Conservation (phyloP, 2,888 invertebrate species). For the Dasypolia templi region DNA sequence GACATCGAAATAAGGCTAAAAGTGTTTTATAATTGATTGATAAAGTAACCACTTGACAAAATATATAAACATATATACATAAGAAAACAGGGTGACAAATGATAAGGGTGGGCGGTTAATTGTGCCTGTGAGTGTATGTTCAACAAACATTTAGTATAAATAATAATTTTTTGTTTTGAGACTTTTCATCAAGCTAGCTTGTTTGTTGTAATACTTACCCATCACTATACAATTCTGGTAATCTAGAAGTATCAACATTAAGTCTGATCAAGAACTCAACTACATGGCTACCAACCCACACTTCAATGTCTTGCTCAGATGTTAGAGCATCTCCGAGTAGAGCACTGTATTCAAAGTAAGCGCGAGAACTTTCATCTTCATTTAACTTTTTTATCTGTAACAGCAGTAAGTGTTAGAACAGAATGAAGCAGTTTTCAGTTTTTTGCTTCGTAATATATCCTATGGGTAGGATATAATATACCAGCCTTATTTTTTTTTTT, state of each 20-base stretch:
- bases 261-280: conserved; percentile 92
- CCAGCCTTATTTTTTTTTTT: neutral
- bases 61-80: too few species aligned
- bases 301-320: conserved; percentile 91
- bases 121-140: neutral
- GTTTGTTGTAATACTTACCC: conserved; percentile 75
- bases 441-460: neutral
- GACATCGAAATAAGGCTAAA: too few species aligned
- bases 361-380: conserved; percentile 89
- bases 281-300: conserved; percentile 91
- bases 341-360: conserved; percentile 92
- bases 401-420: conserved; percentile 9
- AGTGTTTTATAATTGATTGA: too few species aligned
- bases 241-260: conserved; percentile 91
- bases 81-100: too few species aligned
- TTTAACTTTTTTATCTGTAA: conserved; percentile 85
- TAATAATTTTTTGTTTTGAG: neutral
- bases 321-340: conserved; percentile 89
- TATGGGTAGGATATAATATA: neutral
- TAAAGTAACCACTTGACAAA: too few species aligned
- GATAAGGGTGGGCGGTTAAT: too few species aligned
- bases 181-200: neutral
- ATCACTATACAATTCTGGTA: conserved; percentile 90
- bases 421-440: neutral
- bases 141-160: neutral